Percentiles rank a stretch among this genome's conserved stretches.
phyloP scores from a whole-genome alignment of 2,797 vertebrate genomes.

The Onychomys arenicola region DNA sequence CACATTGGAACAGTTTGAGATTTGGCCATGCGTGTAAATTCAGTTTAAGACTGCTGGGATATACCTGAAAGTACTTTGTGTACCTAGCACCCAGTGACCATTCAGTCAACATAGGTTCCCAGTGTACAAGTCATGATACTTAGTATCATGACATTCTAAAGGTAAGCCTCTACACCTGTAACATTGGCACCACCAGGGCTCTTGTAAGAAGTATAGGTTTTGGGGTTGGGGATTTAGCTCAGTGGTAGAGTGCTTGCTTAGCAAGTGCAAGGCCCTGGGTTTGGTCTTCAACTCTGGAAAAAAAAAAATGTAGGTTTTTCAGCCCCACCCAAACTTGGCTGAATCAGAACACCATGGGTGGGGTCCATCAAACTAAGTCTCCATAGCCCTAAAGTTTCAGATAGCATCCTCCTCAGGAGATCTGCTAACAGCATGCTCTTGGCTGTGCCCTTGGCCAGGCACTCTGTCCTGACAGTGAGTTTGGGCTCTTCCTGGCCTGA shows the following conservation, averaged over 20 bases:
- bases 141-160: not conserved
- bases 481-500: accelerated
- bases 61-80: no score
- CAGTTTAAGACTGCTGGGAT: not conserved
- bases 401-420: accelerated
- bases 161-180: not conserved
- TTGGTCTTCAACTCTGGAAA: no score
- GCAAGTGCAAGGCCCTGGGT: no score
- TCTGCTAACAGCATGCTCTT: accelerated
- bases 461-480: not conserved
- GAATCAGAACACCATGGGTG: not conserved
- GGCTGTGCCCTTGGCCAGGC: no score
- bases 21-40: not conserved
- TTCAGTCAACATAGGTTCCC: accelerated
- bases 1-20: not conserved
- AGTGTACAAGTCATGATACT: no score
- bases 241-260: no score
- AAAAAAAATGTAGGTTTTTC: not conserved
- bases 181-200: not conserved
- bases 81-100: not conserved
- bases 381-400: no score
- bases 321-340: not conserved
- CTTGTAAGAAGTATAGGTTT: not conserved
- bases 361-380: not conserved
- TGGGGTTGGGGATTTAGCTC: no score